These are phyloP conservation scores for Microcebus griseorufus DNA, from an alignment of 2,113 vertebrate species.

Conservation along the genomic window DNA sequence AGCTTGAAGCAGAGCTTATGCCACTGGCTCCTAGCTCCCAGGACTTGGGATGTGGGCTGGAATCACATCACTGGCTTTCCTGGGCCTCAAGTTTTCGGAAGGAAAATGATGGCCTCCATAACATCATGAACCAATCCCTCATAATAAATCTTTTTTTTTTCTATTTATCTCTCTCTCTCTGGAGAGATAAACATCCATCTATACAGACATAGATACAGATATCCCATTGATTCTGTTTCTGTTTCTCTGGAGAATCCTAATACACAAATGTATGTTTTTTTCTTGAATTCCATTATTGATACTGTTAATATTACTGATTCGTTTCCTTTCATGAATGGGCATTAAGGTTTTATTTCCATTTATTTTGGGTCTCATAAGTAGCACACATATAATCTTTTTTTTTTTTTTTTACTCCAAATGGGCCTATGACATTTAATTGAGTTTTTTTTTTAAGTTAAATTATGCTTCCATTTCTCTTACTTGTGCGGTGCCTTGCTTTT, in stretches of 20 bases:
- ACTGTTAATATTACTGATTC: neutral
- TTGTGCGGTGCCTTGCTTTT: neutral
- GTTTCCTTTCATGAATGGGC: neutral
- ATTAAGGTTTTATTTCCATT: neutral
- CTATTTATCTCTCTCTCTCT: neutral
- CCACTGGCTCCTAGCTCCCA: neutral
- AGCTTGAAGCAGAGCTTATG: neutral
- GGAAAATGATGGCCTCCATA: neutral
- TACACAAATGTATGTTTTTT: neutral
- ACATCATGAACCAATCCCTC: neutral
- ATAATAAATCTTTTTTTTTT: neutral
- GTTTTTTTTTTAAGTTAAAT: neutral
- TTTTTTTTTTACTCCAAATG: neutral
- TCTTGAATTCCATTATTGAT: neutral
- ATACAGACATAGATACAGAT: too few relatives aligned
- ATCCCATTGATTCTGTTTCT: neutral
- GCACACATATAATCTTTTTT: neutral
- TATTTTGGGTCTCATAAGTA: neutral
- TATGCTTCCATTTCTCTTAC: neutral
- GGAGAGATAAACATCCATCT: too few relatives aligned
- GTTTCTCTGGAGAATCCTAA: neutral
- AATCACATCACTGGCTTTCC: neutral
- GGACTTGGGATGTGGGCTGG: neutral
- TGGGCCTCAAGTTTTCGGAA: neutral
- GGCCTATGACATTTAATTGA: neutral